Evolutionary conservation across 2,113 vertebrate genomes (phyloP).

Genomic region (Mystacornis crossleyi): DNA sequence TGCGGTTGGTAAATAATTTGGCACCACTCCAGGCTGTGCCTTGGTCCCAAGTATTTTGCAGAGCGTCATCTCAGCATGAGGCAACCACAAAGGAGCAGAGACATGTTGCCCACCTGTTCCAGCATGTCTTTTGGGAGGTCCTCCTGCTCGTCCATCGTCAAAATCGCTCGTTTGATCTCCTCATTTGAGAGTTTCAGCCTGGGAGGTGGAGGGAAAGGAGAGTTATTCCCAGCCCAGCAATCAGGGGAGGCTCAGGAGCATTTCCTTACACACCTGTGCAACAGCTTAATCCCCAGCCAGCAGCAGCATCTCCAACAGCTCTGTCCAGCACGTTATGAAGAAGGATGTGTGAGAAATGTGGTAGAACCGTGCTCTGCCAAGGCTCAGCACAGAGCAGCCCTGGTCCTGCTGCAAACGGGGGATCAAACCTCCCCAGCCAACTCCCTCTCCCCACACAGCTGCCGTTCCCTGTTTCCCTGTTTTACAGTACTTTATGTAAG

Average conservation of each 20-base stretch:
- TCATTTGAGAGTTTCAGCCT: conserved; percentile 97
- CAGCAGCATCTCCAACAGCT: not conserved
- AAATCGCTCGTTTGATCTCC: conserved; percentile 96
- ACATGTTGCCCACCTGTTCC: conserved; percentile 85
- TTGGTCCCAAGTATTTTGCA: not conserved
- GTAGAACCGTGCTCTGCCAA: not conserved
- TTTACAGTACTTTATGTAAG: not conserved
- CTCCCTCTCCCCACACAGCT: not conserved
- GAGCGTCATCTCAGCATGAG: rapidly evolving
- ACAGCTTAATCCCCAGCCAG: not conserved
- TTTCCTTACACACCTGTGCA: not conserved
- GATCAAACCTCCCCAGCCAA: not conserved
- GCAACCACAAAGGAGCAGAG: rapidly evolving
- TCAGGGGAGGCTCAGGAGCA: rapidly evolving
- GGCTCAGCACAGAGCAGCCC: not conserved
- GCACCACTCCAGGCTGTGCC: rapidly evolving
- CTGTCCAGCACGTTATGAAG: rapidly evolving
- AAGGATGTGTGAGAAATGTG: not conserved
- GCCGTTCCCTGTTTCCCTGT: not conserved
- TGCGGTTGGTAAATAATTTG: not conserved
- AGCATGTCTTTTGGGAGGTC: conserved; percentile 99
- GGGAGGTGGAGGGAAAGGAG: not conserved
- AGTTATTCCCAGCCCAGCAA: not conserved
- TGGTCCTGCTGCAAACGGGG: not conserved
- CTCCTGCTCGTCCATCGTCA: conserved; percentile 98